Conservation (phyloP, 2,113 vertebrate genomes). For the Lasiurus borealis region DNA sequence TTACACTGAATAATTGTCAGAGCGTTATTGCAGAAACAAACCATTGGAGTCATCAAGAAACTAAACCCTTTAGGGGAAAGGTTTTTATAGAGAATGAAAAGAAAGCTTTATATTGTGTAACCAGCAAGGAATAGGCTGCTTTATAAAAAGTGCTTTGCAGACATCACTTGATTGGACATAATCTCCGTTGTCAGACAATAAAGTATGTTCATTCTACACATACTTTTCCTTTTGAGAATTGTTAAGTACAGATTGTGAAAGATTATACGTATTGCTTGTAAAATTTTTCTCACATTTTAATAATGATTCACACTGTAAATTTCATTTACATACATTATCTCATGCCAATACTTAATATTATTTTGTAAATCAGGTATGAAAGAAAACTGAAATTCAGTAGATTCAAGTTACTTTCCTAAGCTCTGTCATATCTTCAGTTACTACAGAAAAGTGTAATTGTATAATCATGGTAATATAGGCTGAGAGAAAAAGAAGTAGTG, state of each 20-base stretch:
- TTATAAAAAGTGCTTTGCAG: not conserved
- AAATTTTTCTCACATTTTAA: slow-evolving; percentile 22
- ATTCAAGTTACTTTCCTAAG: not conserved
- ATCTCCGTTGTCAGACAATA: not conserved
- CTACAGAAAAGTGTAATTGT: not conserved
- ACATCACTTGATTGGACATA: not conserved
- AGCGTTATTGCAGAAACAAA: not conserved
- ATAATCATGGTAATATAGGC: not conserved
- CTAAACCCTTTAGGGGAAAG: not conserved
- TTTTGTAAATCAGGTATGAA: not conserved
- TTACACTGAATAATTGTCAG: not conserved
- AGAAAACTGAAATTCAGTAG: not conserved
- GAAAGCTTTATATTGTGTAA: not conserved
- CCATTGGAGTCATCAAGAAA: not conserved
- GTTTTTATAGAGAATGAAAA: not conserved
- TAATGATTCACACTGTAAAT: not conserved
- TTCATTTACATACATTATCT: not conserved
- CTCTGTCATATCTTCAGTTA: not conserved
- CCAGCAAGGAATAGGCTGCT: not conserved
- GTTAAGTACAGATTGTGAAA: not conserved
- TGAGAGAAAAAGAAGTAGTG: not conserved
- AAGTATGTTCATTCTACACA: not conserved
- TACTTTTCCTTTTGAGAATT: not conserved
- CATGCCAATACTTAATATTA: not conserved
- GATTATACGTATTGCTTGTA: not conserved